phyloP scores from a whole-genome alignment of 2,113 vertebrate species.

The Apaloderma vittatum region DNA sequence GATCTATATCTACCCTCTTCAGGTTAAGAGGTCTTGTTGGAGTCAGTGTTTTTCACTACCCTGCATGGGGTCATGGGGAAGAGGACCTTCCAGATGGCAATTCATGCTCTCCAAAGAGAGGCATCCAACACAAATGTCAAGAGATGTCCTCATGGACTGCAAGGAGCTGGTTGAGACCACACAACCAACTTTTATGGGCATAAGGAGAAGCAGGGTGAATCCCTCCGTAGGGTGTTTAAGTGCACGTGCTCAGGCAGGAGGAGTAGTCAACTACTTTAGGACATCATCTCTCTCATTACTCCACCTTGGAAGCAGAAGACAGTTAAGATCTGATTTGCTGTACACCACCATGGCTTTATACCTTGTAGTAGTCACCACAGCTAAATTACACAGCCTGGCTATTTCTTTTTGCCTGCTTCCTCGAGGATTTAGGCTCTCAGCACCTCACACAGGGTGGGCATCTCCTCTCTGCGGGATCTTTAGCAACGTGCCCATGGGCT shows the following conservation, averaged over 20 bases:
- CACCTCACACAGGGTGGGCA: background rate
- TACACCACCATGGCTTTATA: background rate
- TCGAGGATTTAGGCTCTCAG: background rate
- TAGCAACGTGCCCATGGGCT: background rate
- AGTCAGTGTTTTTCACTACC: background rate
- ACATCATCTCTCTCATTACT: background rate
- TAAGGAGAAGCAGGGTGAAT: background rate
- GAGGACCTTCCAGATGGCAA: background rate
- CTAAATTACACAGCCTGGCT: background rate
- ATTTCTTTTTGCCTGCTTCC: background rate
- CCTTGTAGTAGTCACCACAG: background rate
- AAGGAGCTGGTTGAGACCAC: background rate
- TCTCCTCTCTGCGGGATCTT: background rate
- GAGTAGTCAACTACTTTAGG: background rate
- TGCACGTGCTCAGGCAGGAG: rapidly evolving
- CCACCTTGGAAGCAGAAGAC: background rate
- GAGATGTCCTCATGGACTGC: background rate
- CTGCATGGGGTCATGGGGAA: background rate
- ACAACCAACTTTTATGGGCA: background rate
- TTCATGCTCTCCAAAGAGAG: background rate
- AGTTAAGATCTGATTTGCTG: background rate
- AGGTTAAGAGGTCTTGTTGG: background rate
- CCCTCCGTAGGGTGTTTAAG: background rate
- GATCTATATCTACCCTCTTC: background rate
- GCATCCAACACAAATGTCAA: background rate